Conservation (phyloP, 2,888 invertebrate genomes). For the Zhengitettix transpicula region DNA sequence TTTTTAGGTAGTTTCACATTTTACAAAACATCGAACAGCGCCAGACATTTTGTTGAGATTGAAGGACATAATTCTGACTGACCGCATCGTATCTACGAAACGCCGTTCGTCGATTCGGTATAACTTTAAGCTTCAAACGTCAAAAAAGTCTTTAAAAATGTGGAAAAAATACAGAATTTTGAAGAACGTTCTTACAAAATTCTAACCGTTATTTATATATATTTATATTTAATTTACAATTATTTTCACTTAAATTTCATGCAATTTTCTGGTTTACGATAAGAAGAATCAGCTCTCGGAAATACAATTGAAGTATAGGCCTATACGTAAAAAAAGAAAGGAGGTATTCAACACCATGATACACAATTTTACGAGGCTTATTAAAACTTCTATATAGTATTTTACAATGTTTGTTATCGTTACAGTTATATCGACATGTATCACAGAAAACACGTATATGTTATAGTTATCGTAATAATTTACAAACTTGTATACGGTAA, state of each 20-base stretch:
- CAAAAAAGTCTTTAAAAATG: too few relatives aligned
- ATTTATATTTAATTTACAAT: background rate
- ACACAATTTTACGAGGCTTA: background rate
- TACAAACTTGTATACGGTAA: constrained; percentile 9
- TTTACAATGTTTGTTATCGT: background rate
- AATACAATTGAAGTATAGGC: background rate
- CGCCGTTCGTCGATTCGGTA: too few relatives aligned
- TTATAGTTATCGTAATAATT: constrained; percentile 1
- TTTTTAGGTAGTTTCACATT: background rate
- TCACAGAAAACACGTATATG: constrained; percentile 12
- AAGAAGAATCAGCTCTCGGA: too few relatives aligned
- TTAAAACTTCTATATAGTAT: background rate
- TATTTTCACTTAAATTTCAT: background rate
- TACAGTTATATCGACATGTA: constrained; percentile 11
- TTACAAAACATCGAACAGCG: background rate
- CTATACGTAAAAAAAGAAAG: too few relatives aligned
- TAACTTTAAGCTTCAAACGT: too few relatives aligned
- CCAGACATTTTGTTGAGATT: background rate
- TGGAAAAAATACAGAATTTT: too few relatives aligned
- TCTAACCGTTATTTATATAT: background rate
- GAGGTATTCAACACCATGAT: background rate
- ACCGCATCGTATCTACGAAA: too few relatives aligned
- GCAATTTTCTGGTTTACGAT: too few relatives aligned
- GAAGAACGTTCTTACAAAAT: too few relatives aligned
- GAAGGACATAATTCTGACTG: too few relatives aligned